Base-by-base conservation (phyloP, 2,888 invertebrate genomes). In the Gryllus longicercus region DNA sequence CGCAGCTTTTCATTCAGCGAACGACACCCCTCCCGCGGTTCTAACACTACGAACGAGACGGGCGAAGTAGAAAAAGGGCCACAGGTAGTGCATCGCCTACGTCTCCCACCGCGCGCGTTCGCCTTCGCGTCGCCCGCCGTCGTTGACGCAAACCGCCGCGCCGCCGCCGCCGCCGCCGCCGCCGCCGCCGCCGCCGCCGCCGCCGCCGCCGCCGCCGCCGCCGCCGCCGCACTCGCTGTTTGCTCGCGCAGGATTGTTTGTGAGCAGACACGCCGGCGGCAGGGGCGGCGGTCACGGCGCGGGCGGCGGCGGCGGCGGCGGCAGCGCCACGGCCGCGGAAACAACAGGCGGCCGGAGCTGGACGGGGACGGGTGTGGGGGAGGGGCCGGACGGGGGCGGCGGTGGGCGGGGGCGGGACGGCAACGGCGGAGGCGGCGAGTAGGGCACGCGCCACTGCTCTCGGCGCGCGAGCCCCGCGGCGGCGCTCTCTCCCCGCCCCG, bases 301-400 rank as follows among this genome's bases (percentile, higher is more conserved):
- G 16, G 63, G 14, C 3, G 51, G n/a, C 63, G 63, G 63, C 14
- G 63, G 63, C 18, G 63, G 2, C 63, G 63, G 63, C 63, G 63
- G n/a, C n/a, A n/a, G 63, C n/a, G 63, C 5, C 25, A 76, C 50
- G 76, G 79, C 50, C 75, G 75, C 75, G 75, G 74, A 74, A 79
- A 75, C 49, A 74, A 63, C 38, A n/a, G 78, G n/a, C 50, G 74
- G 79, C n/a, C 18, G 79, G 25, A 75, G 75, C 12, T 49, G 49
- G 50, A 18, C 11, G 75, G 25, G 75, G 11, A n/a, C n/a, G n/a
- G n/a, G n/a, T n/a, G n/a, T n/a, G n/a, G n/a, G n/a, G n/a, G n/a
- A n/a, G n/a, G n/a, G n/a, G n/a, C n/a, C n/a, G n/a, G n/a, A n/a
- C n/a, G n/a, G n/a, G n/a, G n/a, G n/a, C n/a, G n/a, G n/a, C n/a